These are phyloP conservation scores for Eublepharis macularius DNA, from an alignment of 2,113 vertebrate genomes.

Conservation along the genomic window DNA sequence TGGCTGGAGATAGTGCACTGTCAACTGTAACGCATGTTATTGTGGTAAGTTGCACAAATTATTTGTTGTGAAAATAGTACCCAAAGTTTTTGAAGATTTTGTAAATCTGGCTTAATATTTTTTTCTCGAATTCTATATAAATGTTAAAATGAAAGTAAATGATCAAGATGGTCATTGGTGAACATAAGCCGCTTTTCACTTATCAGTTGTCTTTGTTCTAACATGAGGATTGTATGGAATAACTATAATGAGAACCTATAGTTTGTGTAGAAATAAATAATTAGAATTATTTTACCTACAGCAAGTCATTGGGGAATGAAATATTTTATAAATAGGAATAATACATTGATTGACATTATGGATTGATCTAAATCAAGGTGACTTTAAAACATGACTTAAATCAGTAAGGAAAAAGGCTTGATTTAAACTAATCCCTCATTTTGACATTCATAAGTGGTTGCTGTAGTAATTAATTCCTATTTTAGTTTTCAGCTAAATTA, in stretches of 20 bases:
- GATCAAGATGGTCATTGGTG: no score
- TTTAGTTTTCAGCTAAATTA: no score
- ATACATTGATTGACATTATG: no score
- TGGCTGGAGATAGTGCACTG: slow-evolving; percentile 86
- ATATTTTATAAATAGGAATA: no score
- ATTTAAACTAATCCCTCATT: no score
- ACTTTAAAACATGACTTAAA: no score
- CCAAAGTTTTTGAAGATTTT: not conserved
- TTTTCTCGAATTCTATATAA: not conserved
- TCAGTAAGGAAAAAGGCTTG: no score
- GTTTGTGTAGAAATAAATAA: not conserved
- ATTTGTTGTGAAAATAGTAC: not conserved
- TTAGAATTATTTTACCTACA: not conserved
- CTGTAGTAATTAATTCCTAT: no score
- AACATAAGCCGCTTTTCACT: not conserved
- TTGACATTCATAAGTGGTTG: no score
- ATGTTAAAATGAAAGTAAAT: no score
- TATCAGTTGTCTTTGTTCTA: not conserved
- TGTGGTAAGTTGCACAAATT: slow-evolving; percentile 83
- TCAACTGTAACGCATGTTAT: slow-evolving; percentile 92
- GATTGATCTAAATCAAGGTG: no score
- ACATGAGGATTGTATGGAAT: not conserved
- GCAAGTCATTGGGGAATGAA: no score
- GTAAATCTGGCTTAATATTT: not conserved
- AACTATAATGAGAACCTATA: not conserved